Conservation (phyloP, 2,113 vertebrate species). For the Aldabrachelys gigantea region DNA sequence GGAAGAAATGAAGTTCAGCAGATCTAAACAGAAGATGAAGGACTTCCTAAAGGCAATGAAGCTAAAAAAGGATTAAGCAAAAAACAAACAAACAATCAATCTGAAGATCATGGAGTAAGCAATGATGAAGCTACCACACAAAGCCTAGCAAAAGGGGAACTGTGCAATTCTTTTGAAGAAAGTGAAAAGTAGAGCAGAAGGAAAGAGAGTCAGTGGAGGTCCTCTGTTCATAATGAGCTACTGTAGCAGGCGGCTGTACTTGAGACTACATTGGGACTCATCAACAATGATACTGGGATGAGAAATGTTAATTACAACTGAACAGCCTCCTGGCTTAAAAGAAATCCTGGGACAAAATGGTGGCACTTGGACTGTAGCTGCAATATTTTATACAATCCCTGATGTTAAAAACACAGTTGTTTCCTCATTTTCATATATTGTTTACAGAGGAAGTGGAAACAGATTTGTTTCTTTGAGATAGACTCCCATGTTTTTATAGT, state of each 20-base stretch:
- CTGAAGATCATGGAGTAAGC: neutral
- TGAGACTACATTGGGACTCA: conserved; percentile 48
- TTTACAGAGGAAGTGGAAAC: neutral
- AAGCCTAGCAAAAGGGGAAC: conserved; percentile 1
- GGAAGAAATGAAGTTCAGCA: conserved; percentile 35
- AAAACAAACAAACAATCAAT: neutral
- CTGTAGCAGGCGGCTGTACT: conserved; percentile 50
- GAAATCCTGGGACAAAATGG: conserved; percentile 52
- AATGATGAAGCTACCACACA: neutral
- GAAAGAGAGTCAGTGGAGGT: conserved; percentile 47
- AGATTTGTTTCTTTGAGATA: neutral
- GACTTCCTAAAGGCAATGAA: conserved; percentile 14
- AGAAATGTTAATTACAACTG: conserved; percentile 60
- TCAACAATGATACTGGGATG: conserved; percentile 44
- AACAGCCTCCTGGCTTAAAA: conserved; percentile 60
- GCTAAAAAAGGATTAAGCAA: neutral
- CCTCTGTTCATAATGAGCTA: conserved; percentile 48
- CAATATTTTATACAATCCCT: neutral
- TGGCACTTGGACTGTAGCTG: conserved; percentile 35
- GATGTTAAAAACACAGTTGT: conserved; percentile 8
- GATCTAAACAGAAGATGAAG: conserved; percentile 25
- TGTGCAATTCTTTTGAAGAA: neutral
- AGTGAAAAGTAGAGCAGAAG: conserved; percentile 45
- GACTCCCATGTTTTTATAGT: neutral
- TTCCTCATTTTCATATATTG: conserved; percentile 17